These are phyloP conservation scores for Corticium candelabrum DNA, from an alignment of 37 sponge, comb jelly and placozoan species.

Conservation along the genomic window DNA sequence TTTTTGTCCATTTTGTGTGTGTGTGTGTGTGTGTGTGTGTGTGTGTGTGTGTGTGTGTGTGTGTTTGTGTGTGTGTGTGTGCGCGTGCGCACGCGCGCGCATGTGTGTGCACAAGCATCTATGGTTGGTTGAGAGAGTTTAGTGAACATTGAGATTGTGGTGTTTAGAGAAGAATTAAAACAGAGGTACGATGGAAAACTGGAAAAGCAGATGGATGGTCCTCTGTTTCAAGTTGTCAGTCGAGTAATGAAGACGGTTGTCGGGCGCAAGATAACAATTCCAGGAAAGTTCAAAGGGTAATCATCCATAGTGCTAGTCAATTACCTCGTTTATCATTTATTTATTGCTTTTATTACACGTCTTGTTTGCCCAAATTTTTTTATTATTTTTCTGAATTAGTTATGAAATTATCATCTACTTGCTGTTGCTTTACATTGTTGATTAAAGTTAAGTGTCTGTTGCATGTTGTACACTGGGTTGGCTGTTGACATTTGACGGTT, in stretches of 20 bases:
- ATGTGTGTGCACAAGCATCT: not conserved
- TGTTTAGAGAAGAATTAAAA: conserved; percentile 33
- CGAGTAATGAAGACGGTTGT: conserved; percentile 77
- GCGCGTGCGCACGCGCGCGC: not conserved
- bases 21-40: too few species aligned
- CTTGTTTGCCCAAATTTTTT: too few species aligned
- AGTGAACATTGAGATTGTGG: too few species aligned
- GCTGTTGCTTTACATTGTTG: not conserved
- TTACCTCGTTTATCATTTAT: conserved; percentile 6
- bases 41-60: too few species aligned
- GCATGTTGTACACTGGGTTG: conserved; percentile 9
- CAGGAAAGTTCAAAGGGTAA: conserved; percentile 75
- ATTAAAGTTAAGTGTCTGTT: not conserved
- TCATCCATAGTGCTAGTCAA: too few species aligned
- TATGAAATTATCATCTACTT: not conserved
- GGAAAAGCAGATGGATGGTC: conserved; percentile 68
- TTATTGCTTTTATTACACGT: too few species aligned
- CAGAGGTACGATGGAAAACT: conserved; percentile 59
- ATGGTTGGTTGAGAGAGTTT: not conserved
- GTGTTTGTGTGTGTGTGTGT: too few species aligned
- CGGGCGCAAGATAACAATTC: conserved; percentile 88
- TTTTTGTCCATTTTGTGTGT: too few species aligned
- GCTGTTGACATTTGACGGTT: too few species aligned
- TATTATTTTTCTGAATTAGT: too few species aligned
- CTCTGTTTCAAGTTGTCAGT: conserved; percentile 79